phyloP scores from a whole-genome alignment of 2,888 invertebrate genomes.

The Lasius platythorax region DNA sequence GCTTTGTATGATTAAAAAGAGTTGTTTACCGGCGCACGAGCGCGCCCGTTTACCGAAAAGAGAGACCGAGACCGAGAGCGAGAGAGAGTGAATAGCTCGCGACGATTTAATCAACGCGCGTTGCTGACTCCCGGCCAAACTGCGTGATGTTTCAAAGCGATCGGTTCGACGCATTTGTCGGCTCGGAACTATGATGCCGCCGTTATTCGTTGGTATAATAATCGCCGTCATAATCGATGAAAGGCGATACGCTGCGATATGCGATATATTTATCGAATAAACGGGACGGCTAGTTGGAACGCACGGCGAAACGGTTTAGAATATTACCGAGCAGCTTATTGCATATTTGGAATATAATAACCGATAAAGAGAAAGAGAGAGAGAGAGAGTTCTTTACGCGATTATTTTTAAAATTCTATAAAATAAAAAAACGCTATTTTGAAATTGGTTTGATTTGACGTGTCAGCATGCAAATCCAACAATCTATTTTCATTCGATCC shows the following conservation, averaged over 20 bases:
- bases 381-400: not conserved
- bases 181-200: conserved; percentile 31
- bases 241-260: conserved; percentile 16
- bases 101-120: conserved; percentile 70
- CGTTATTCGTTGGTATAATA: conserved; percentile 34
- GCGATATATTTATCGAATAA: conserved; percentile 9
- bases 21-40: conserved; percentile 32
- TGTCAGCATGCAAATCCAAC: not conserved
- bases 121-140: conserved; percentile 57
- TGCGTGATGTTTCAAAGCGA: conserved; percentile 43
- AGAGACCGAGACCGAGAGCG: not conserved
- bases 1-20: conserved; percentile 67
- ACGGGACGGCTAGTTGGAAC: not conserved
- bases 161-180: conserved; percentile 39
- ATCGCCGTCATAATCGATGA: conserved; percentile 40
- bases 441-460: conserved; percentile 35
- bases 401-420: conserved; percentile 16
- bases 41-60: not conserved
- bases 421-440: not conserved
- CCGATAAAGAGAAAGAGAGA: not conserved
- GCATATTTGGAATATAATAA: conserved; percentile 20
- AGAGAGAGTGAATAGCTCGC: conserved; percentile 6
- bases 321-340: conserved; percentile 18
- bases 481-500: conserved; percentile 17
- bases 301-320: not conserved